Evolutionary conservation across 1,140 invertebrate species (phyloP).

Genomic region (Nylanderia fulva): DNA sequence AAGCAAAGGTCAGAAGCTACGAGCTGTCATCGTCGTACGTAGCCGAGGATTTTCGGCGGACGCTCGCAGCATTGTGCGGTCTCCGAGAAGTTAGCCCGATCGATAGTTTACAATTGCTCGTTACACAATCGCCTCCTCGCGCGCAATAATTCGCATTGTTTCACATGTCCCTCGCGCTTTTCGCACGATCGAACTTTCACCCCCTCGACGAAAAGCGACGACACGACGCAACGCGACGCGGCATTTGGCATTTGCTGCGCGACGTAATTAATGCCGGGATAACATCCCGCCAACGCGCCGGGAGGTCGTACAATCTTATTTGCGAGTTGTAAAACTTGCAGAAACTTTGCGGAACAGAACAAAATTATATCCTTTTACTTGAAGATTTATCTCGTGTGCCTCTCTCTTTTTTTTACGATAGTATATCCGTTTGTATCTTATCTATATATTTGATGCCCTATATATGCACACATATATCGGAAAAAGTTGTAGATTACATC

Average conservation of each 20-base stretch:
- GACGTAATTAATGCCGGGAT: constrained; percentile 33
- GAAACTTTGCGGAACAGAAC: too few species aligned
- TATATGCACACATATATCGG: too few species aligned
- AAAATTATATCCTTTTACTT: too few species aligned
- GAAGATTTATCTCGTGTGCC: too few species aligned
- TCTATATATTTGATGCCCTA: background rate
- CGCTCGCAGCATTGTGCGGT: background rate
- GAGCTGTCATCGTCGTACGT: background rate
- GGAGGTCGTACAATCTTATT: too few species aligned
- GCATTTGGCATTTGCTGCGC: constrained; percentile 46
- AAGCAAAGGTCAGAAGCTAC: constrained; percentile 23
- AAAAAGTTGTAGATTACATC: too few species aligned
- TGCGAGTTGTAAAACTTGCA: background rate
- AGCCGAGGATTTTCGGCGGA: background rate
- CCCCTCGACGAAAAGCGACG: background rate
- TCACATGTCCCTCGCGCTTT: background rate
- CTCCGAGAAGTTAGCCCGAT: constrained; percentile 1
- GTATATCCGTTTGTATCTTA: background rate
- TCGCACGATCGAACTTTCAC: background rate
- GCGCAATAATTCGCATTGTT: constrained; percentile 38
- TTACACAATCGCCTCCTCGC: constrained; percentile 22
- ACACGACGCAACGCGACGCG: background rate
- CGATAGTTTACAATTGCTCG: constrained; percentile 36
- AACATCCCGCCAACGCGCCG: constrained; percentile 33
- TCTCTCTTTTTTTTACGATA: too few species aligned